These are phyloP conservation scores for Gerris buenoi DNA, from an alignment of 1,140 invertebrate genomes.

Conservation along the genomic window DNA sequence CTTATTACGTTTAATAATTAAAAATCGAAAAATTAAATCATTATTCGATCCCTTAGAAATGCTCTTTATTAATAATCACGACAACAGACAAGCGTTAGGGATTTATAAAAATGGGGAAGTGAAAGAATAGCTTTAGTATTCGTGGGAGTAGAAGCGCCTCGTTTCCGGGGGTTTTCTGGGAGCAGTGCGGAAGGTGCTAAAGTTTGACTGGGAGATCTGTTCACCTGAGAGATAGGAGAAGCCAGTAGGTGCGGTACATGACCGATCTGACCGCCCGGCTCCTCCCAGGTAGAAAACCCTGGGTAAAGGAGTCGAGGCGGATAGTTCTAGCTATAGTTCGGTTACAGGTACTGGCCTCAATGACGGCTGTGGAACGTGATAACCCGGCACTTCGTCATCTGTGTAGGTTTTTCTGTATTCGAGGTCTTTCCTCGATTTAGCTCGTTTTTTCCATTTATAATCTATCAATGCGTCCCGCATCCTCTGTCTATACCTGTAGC, in stretches of 20 bases:
- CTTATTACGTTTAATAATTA: no score
- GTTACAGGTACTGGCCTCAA: constrained; percentile 66
- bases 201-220: constrained; percentile 16
- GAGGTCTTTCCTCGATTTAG: constrained; percentile 60
- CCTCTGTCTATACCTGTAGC: constrained; percentile 56
- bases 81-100: no score
- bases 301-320: constrained; percentile 39
- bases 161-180: constrained; percentile 5
- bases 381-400: constrained; percentile 50
- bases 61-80: no score
- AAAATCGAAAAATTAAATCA: no score
- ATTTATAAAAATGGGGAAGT: no score
- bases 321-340: constrained; percentile 82
- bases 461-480: constrained; percentile 64
- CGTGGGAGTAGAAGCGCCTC: constrained; percentile 2
- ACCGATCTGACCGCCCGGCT: constrained; percentile 36
- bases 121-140: no score
- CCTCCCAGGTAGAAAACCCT: constrained; percentile 32
- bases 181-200: constrained; percentile 13
- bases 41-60: no score
- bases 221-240: constrained; percentile 59
- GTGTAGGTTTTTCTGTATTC: constrained; percentile 78
- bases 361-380: constrained; percentile 39
- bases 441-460: constrained; percentile 64
- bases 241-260: constrained; percentile 25